Evolutionary conservation across 2,888 invertebrate genomes (phyloP).

Genomic region (Eristalis intricaria): DNA sequence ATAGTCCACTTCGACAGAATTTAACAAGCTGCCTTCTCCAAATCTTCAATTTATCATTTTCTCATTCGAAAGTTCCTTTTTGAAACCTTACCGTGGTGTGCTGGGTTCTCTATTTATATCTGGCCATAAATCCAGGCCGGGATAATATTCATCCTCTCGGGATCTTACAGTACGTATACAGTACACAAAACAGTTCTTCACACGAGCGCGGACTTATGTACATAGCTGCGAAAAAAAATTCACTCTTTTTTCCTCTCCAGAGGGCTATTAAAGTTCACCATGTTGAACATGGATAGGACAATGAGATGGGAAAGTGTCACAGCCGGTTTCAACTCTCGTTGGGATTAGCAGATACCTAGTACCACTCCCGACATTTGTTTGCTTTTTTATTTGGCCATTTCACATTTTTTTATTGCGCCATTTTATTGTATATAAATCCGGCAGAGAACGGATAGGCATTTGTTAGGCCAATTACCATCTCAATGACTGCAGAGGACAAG

Average conservation of each 20-base stretch:
- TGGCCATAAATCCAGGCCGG: constrained; percentile 50
- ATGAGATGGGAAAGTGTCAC: constrained; percentile 17
- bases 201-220: constrained; percentile 16
- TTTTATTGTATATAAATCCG: constrained; percentile 48
- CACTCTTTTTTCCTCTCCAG: constrained; percentile 12
- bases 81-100: not conserved
- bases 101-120: constrained; percentile 43
- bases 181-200: constrained; percentile 17
- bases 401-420: constrained; percentile 29
- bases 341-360: constrained; percentile 35
- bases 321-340: constrained; percentile 24
- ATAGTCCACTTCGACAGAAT: not conserved
- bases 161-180: constrained; percentile 1
- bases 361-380: not conserved
- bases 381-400: constrained; percentile 18
- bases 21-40: constrained; percentile 22
- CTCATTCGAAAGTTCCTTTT: constrained; percentile 3
- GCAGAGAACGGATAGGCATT: constrained; percentile 40
- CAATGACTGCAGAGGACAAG: constrained; percentile 12
- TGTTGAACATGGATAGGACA: constrained; percentile 28
- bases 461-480: constrained; percentile 47
- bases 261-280: constrained; percentile 36
- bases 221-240: not conserved
- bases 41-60: constrained; percentile 19
- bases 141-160: constrained; percentile 37